A percentile compares a stretch with the other conserved stretches of the same genome.
Evolutionary conservation across 2,797 vertebrate species (phyloP).

Genomic region (Chelon labrosus): DNA sequence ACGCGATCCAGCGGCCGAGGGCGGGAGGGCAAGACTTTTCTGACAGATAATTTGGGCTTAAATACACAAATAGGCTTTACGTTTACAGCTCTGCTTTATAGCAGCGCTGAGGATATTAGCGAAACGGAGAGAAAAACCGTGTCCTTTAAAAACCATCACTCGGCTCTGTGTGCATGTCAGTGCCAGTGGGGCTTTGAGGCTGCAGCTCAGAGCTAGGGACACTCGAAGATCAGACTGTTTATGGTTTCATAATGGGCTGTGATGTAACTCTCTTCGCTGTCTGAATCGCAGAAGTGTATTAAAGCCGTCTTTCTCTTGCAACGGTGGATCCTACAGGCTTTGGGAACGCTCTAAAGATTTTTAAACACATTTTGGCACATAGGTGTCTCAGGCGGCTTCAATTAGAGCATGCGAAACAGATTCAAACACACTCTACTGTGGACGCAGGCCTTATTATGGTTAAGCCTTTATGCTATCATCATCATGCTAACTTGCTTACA

Average conservation of each 20-base stretch:
- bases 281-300: too few relatives aligned
- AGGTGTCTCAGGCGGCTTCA: too few relatives aligned
- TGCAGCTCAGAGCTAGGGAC: conserved; percentile 9
- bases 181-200: conserved; percentile 9
- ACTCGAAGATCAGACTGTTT: conserved; percentile 22
- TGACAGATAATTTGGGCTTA: conserved; percentile 40
- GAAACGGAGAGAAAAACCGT: conserved; percentile 31
- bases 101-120: conserved; percentile 39
- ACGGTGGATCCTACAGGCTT: too few relatives aligned
- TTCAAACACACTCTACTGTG: too few relatives aligned
- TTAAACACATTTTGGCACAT: too few relatives aligned
- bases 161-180: neutral
- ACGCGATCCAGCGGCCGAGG: conserved; percentile 28
- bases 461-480: too few relatives aligned
- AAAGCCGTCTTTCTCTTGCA: too few relatives aligned
- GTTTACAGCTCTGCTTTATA: conserved; percentile 49
- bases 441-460: too few relatives aligned
- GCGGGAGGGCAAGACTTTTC: conserved; percentile 17
- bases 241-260: conserved; percentile 23
- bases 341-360: too few relatives aligned
- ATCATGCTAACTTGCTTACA: too few relatives aligned
- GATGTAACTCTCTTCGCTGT: conserved; percentile 25
- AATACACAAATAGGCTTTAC: conserved; percentile 46
- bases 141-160: conserved; percentile 17
- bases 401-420: too few relatives aligned